A percentile compares a stretch with the other conserved stretches of the same genome.
Conservation (phyloP, 1,140 invertebrate genomes). For the Meloidogyne exigua region DNA sequence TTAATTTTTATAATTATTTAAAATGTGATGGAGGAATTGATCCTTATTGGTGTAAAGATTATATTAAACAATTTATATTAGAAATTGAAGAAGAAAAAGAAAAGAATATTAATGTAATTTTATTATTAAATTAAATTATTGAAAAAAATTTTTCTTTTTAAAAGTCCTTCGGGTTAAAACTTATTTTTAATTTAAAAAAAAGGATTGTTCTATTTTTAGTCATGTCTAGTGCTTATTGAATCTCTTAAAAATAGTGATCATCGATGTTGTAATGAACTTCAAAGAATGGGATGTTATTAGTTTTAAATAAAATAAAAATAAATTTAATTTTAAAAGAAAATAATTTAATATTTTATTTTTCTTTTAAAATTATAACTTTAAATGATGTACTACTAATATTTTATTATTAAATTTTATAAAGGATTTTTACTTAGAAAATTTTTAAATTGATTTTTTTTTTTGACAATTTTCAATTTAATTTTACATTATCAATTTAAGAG, state of each 20-base stretch:
- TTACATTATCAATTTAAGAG: too few relatives aligned
- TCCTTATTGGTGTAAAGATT: slow-evolving; percentile 24
- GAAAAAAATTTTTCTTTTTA: too few relatives aligned
- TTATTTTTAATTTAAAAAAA: too few relatives aligned
- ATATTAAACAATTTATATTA: slow-evolving; percentile 30
- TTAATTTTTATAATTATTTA: not conserved
- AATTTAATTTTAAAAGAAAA: too few relatives aligned
- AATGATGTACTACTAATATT: too few relatives aligned
- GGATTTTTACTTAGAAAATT: not conserved
- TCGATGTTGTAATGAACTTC: slow-evolving; percentile 23
- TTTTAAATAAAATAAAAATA: too few relatives aligned
- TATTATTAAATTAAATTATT: not conserved
- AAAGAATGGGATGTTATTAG: slow-evolving; percentile 17
- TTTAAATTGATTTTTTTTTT: not conserved
- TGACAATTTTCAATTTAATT: not conserved
- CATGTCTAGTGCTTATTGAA: slow-evolving; percentile 9
- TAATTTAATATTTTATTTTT: too few relatives aligned
- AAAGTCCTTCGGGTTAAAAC: too few relatives aligned
- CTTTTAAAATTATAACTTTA: too few relatives aligned
- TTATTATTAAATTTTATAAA: not conserved
- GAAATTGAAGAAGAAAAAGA: slow-evolving; percentile 1
- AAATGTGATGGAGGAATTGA: slow-evolving; percentile 29
- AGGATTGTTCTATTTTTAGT: slow-evolving; percentile 15
- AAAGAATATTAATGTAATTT: not conserved
- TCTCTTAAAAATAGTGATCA: slow-evolving; percentile 30